Base-by-base conservation (phyloP, 1,140 invertebrate genomes). In the Venturia canescens region DNA sequence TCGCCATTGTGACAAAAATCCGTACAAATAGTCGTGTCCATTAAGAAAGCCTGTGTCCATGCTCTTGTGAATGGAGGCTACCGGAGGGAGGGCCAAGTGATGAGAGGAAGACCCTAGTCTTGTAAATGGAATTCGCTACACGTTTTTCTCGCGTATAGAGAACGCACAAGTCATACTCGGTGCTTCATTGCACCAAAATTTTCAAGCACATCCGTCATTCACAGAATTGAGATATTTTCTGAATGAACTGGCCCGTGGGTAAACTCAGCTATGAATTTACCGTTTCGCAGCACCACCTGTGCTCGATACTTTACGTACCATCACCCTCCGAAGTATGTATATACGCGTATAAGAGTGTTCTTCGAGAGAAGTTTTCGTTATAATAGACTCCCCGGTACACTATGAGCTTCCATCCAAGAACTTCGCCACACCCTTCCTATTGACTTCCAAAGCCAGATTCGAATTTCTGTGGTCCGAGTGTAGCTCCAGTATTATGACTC, bases 91-190 rank as follows among this genome's bases (percentile, higher is more conserved):
- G 78, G 48, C 70, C 44, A 63, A 23, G 69, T 34, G 50, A 44
- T 81, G 23, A 15, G 9, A 5, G 26, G 16, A 13, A 77, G 80
- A 85, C 50, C 60, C 31, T 78, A 26, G 27, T n/a, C 50, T 18
- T 16, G 50, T n/a, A 50, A 76, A 57, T 18, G 9, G 13, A 48
- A 3, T 38, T 13, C 16, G 44, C 38, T 31, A 80, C 57, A 63
- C 18, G 29, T 34, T 57, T 13, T 34, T 66, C 53, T 69, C 5
- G 13, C 5, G 38, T 11, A 57, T 57, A 57, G 21, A 18, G 57
- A 53, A 50, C 53, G 21, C 27, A 23, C 70, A 80, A 34, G 71
- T 38, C 27, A 31, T 74, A 60, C 34, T 13, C 70, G 48, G 23
- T 23, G 48, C 18, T 31, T 60, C 16, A 78, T 38, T 38, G 13